Evolutionary conservation across 2,113 vertebrate species (phyloP), one percentile per base, ranked within the genome.

Genomic region (Proterorhinus semilunaris): DNA sequence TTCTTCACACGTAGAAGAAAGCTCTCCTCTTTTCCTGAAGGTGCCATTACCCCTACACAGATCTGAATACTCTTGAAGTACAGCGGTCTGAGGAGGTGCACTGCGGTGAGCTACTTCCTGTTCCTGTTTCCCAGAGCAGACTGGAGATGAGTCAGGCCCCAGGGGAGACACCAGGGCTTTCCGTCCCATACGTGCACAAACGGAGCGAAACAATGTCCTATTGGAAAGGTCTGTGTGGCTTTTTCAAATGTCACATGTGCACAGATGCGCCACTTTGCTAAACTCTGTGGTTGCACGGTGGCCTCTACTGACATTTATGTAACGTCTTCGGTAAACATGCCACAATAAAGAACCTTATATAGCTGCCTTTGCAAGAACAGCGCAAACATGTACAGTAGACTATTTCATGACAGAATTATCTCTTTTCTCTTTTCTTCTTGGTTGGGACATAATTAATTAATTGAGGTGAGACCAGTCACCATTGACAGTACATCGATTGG

Each of bases 71-170:
- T 66, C n/a, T 44, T 12, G 57, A 3, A 63, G 6, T 58, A 12
- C 59, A 69, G 44, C 15, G 47, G 67, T 63, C 77, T 61, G 61
- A n/a, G 51, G 42, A 67, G 54, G 72, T 57, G 66, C 21, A 54
- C 68, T 80, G 74, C 16, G 59, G 70, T 71, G 78, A 80, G 7
- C 74, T 52, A 3, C 79, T 86, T 89, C 85, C 89, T 79, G 72
- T 87, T 88, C 83, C 89, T 88, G 85, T 85, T 91, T 88, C 85
- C 88, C 88, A 71, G 66, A 68, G 74, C 68, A 78, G 66, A 84
- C 82, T 62, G 70, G 59, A 83, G 76, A 84, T 81, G 85, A 85
- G 65, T 88, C 54, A 74, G 63, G 77, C 50, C 0, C 72, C 68
- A 36, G 55, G 69, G 80, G 79, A 83, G 49, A 36, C 15, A 0